phyloP scores from a whole-genome alignment of 1,140 invertebrate genomes.

The Orchesella cincta region DNA sequence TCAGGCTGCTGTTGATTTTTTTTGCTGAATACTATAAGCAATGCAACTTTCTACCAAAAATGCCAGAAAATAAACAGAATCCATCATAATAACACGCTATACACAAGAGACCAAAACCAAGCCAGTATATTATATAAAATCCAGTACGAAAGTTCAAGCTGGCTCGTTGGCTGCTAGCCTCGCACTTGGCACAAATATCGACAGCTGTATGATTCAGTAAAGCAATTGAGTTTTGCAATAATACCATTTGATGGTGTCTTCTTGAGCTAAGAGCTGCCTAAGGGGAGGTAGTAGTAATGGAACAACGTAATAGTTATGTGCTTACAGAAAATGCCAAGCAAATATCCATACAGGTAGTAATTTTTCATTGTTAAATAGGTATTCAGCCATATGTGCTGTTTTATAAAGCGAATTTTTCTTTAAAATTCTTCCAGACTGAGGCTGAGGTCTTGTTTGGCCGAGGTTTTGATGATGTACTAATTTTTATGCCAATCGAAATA shows the following conservation, averaged over 20 bases:
- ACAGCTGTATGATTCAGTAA: conserved; percentile 24
- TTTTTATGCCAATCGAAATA: neutral
- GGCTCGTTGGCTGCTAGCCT: conserved; percentile 9
- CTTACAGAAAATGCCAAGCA: neutral
- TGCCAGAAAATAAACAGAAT: too few relatives aligned
- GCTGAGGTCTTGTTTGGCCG: neutral
- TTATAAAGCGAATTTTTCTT: neutral
- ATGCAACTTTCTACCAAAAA: too few relatives aligned
- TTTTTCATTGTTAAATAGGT: neutral
- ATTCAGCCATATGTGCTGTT: neutral
- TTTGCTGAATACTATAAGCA: too few relatives aligned
- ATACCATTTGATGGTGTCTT: neutral
- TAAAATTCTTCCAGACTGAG: neutral
- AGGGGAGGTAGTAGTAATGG: neutral
- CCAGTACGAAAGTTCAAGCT: conserved; percentile 3
- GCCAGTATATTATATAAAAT: too few relatives aligned
- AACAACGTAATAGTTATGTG: conserved; percentile 22
- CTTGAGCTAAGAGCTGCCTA: neutral
- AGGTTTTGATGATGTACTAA: neutral
- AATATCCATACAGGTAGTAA: neutral
- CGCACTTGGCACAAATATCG: conserved; percentile 28
- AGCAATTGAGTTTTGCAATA: neutral
- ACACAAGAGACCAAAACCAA: too few relatives aligned
- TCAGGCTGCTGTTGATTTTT: too few relatives aligned
- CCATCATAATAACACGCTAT: too few relatives aligned